Evolutionary conservation across 2,888 invertebrate species (phyloP).

Genomic region (Amorpha juglandis): DNA sequence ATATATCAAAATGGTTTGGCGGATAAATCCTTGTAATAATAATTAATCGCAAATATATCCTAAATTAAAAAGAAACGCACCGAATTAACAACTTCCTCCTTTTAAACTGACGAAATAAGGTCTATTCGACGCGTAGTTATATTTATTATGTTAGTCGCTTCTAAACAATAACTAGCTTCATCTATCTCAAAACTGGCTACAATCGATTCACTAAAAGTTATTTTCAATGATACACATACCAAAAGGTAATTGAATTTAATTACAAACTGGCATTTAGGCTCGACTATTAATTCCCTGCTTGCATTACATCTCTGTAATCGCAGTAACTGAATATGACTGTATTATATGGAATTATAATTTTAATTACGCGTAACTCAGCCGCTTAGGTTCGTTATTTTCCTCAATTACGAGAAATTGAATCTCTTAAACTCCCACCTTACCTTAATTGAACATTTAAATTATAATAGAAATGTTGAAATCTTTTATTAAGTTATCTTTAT

Average conservation of each 20-base stretch:
- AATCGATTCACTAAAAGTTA: too few species aligned
- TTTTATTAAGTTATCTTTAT: background rate
- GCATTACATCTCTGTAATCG: conserved; percentile 5
- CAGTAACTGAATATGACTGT: conserved; percentile 15
- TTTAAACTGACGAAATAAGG: too few species aligned
- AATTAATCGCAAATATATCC: too few species aligned
- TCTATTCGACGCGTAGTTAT: too few species aligned
- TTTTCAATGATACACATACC: background rate
- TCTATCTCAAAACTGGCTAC: background rate
- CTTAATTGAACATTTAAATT: conserved; percentile 18
- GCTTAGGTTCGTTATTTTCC: conserved; percentile 17
- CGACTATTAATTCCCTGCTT: background rate
- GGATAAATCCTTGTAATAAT: too few species aligned
- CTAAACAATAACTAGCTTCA: background rate
- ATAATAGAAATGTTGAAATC: background rate
- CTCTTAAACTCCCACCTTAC: conserved; percentile 6
- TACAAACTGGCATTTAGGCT: background rate
- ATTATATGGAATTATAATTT: background rate
- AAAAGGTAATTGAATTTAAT: conserved; percentile 6
- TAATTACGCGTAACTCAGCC: conserved; percentile 8
- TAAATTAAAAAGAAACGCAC: too few species aligned
- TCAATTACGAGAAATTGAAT: conserved; percentile 17
- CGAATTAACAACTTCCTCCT: too few species aligned
- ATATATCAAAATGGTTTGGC: too few species aligned
- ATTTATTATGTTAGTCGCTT: too few species aligned